Conservation (phyloP, 2,113 vertebrate species). For the Noturus placidus region DNA sequence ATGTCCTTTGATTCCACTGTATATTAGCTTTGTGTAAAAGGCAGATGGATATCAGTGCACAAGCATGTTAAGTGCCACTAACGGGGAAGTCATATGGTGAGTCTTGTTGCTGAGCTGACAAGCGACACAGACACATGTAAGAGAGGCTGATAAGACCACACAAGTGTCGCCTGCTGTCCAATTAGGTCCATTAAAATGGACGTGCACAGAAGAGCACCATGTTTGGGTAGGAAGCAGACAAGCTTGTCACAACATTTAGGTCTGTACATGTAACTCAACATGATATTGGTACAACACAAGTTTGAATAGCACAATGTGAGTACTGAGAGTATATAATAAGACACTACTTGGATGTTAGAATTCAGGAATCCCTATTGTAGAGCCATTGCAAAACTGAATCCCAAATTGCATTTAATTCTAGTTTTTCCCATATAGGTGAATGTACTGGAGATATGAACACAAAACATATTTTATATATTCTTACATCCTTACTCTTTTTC, state of each 20-base stretch:
- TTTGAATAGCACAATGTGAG: neutral
- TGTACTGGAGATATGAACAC: neutral
- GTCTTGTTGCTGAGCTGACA: conserved; percentile 3
- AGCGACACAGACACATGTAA: neutral
- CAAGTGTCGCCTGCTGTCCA: neutral
- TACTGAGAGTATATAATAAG: too few species aligned
- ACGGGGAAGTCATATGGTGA: neutral
- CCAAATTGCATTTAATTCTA: neutral
- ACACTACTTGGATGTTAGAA: neutral
- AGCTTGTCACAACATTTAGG: neutral
- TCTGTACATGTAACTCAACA: neutral
- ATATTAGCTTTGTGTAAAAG: neutral
- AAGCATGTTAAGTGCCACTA: conserved; percentile 28
- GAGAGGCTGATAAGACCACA: neutral
- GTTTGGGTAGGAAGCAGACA: neutral
- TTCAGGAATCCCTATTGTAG: neutral
- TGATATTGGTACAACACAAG: too few species aligned
- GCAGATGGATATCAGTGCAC: conserved; percentile 1
- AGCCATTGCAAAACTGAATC: neutral
- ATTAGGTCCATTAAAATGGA: neutral
- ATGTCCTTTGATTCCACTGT: neutral
- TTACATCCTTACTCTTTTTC: neutral
- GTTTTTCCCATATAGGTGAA: neutral
- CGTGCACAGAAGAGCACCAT: neutral
- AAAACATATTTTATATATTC: neutral